A percentile compares a stretch with the other conserved stretches of the same genome.
phyloP scores from a whole-genome alignment of 92 coral and sea anemone genomes.

The Zoanthus solanderi region DNA sequence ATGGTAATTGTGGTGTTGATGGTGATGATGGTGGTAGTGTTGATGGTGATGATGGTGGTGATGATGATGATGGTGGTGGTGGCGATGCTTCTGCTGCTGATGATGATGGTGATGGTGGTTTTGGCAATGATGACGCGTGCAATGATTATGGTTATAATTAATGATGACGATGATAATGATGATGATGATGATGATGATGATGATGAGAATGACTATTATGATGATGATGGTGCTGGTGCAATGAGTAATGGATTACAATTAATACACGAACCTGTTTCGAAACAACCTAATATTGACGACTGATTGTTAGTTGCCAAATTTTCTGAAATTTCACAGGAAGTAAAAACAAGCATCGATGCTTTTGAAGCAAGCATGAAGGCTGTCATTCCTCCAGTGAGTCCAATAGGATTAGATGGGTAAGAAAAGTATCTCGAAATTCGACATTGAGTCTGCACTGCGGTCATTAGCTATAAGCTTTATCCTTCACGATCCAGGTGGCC shows the following conservation, averaged over 20 bases:
- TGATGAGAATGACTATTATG: not conserved
- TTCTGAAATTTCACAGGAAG: slow-evolving; percentile 67
- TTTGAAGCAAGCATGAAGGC: slow-evolving; percentile 94
- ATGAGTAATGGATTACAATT: too few species aligned
- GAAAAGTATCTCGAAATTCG: not conserved
- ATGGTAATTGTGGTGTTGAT: not conserved
- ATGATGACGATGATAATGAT: too few species aligned
- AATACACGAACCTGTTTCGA: too few species aligned
- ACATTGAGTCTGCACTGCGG: not conserved
- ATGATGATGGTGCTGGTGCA: not conserved
- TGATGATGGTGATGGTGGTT: too few species aligned
- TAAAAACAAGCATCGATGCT: slow-evolving; percentile 81
- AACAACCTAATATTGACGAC: not conserved
- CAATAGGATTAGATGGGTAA: slow-evolving; percentile 85
- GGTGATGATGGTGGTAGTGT: too few species aligned
- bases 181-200: not conserved
- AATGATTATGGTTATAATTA: too few species aligned
- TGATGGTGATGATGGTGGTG: too few species aligned
- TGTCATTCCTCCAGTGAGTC: slow-evolving; percentile 83
- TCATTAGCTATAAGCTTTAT: too few species aligned
- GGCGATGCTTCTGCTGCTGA: too few species aligned
- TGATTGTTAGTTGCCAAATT: not conserved
- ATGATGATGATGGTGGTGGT: too few species aligned
- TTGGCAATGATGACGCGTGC: too few species aligned
- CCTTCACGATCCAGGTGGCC: too few species aligned